Evolutionary conservation across 2,888 invertebrate species (phyloP).

Genomic region (Rhagonycha lutea): DNA sequence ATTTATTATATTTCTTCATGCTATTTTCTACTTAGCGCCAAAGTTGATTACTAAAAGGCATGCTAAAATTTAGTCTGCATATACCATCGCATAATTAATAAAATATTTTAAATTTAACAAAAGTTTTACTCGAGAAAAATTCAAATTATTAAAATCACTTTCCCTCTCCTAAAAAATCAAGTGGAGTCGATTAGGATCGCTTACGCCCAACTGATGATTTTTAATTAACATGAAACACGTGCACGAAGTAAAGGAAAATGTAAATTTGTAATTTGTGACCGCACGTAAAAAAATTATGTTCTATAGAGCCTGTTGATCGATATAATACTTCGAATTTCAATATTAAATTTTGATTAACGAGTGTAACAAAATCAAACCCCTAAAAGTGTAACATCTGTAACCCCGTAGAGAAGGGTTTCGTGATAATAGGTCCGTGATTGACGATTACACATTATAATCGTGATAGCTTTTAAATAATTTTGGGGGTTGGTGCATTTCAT

Average conservation of each 20-base stretch:
- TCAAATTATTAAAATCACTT: not conserved
- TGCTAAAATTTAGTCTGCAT: not conserved
- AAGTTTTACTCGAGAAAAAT: not conserved
- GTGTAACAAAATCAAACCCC: conserved; percentile 1
- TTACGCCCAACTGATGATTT: not conserved
- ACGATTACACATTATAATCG: conserved; percentile 15
- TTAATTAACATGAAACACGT: not conserved
- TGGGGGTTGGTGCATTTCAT: not conserved
- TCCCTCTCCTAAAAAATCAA: not conserved
- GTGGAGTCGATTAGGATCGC: not conserved
- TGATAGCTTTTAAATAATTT: conserved; percentile 17
- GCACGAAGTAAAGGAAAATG: not conserved
- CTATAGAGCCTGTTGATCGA: not conserved
- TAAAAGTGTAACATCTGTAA: conserved; percentile 10
- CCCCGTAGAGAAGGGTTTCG: conserved; percentile 2
- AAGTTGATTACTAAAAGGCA: not conserved
- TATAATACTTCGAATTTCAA: not conserved
- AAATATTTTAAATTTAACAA: not conserved
- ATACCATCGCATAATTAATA: not conserved
- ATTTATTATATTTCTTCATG: conserved; percentile 2
- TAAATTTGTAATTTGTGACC: not conserved
- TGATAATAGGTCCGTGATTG: conserved; percentile 17
- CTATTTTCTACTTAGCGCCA: not conserved
- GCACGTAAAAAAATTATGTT: not conserved
- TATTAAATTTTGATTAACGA: not conserved